Conservation (phyloP, 2,113 vertebrate genomes). For the Nestor notabilis region DNA sequence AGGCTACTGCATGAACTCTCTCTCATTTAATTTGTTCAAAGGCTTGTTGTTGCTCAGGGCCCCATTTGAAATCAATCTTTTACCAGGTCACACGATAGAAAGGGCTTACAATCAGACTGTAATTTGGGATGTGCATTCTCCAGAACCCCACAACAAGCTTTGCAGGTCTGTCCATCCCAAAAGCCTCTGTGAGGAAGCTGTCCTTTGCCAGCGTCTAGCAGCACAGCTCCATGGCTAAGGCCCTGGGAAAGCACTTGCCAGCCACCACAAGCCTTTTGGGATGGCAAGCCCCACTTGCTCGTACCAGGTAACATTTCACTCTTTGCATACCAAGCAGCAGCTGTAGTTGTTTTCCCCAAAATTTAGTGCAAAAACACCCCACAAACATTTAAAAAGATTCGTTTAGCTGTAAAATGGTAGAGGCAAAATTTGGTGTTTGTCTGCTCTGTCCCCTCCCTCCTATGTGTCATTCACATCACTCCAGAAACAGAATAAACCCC, state of each 20-base stretch:
- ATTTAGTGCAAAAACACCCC: background rate
- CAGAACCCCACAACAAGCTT: background rate
- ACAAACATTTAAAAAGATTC: background rate
- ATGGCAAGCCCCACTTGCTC: background rate
- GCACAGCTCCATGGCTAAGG: rapidly evolving
- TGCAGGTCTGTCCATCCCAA: rapidly evolving
- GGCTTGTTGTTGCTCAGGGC: no score
- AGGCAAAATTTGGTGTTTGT: background rate
- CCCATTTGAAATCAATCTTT: no score
- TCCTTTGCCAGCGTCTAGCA: background rate
- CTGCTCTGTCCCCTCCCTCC: background rate
- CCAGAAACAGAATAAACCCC: background rate
- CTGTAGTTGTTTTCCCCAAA: background rate
- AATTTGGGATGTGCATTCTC: no score
- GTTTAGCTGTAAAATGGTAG: constrained; percentile 8
- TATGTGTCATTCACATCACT: background rate
- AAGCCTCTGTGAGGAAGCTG: background rate
- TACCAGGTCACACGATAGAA: no score
- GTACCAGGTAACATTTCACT: background rate
- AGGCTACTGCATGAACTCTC: no score
- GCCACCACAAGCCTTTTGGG: background rate
- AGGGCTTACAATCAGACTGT: no score
- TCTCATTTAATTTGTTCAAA: no score
- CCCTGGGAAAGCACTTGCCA: rapidly evolving
- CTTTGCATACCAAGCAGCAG: background rate